Percentiles rank a stretch among this genome's conserved stretches.
These are phyloP conservation scores for Liopterus haemorrhoidalis DNA, from an alignment of 2,888 invertebrate genomes.

Conservation along the genomic window DNA sequence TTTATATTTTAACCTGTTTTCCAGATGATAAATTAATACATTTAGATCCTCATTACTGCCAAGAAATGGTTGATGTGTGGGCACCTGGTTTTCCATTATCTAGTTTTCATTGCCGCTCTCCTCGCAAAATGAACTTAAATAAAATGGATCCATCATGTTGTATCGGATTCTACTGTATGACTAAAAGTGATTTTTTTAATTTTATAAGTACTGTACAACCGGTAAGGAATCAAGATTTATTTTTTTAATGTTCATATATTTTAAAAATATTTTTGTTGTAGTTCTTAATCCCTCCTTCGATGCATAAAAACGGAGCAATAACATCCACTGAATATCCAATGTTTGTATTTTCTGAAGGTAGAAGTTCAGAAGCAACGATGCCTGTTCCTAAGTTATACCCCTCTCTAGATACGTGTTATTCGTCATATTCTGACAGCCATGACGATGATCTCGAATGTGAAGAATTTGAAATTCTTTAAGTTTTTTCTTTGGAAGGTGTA, in stretches of 20 bases:
- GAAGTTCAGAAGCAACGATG: conserved; percentile 50
- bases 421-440: conserved; percentile 49
- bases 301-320: conserved; percentile 44
- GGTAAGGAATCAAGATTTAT: conserved; percentile 42
- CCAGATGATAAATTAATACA: conserved; percentile 85
- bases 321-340: conserved; percentile 75
- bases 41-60: conserved; percentile 91
- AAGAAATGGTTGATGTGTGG: conserved; percentile 82
- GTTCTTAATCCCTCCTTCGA: conserved; percentile 37
- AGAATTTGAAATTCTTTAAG: conserved; percentile 64
- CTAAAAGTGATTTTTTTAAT: conserved; percentile 68
- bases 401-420: conserved; percentile 39
- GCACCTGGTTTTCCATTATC: conserved; percentile 69
- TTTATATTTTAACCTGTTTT: conserved; percentile 27
- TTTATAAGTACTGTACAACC: conserved; percentile 65
- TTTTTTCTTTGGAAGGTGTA: too few species aligned
- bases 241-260: neutral
- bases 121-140: conserved; percentile 73
- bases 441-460: conserved; percentile 60
- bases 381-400: conserved; percentile 36
- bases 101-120: conserved; percentile 80
- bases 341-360: conserved; percentile 74
- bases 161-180: conserved; percentile 80
- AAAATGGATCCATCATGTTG: conserved; percentile 93
- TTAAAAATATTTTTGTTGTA: conserved; percentile 22